A percentile compares a stretch with the other conserved stretches of the same genome.
These are phyloP conservation scores for Panulirus ornatus DNA, from an alignment of 1,140 invertebrate species.

Conservation along the genomic window DNA sequence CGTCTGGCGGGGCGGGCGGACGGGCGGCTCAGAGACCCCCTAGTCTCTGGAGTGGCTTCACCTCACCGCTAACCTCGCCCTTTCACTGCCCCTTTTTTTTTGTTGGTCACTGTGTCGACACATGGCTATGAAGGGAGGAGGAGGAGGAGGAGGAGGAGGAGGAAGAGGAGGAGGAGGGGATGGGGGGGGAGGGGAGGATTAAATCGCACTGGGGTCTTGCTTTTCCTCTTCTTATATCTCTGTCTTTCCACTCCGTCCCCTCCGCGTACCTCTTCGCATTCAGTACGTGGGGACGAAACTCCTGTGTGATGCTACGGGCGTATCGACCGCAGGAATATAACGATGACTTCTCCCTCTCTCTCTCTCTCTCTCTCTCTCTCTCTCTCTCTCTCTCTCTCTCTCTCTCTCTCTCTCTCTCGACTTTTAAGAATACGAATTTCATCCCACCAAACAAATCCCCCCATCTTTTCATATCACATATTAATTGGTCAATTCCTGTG, in stretches of 20 bases:
- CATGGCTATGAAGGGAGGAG: neutral
- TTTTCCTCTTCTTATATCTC: neutral
- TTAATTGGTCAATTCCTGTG: too few relatives aligned
- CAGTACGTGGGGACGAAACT: too few relatives aligned
- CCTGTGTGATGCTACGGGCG: too few relatives aligned
- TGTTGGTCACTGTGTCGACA: too few relatives aligned
- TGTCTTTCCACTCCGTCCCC: neutral
- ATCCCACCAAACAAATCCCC: neutral
- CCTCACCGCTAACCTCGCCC: too few relatives aligned
- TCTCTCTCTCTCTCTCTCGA: neutral
- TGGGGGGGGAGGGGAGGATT: neutral
- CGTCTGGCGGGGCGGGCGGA: too few relatives aligned
- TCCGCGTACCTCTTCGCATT: neutral
- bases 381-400: slow-evolving; percentile 2
- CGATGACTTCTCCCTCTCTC: neutral
- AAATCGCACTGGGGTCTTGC: neutral
- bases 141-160: slow-evolving; percentile 16
- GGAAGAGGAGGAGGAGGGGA: too few relatives aligned
- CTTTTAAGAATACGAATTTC: neutral
- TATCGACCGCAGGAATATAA: too few relatives aligned
- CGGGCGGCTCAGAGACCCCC: too few relatives aligned
- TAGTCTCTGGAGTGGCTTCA: too few relatives aligned
- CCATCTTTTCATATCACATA: too few relatives aligned
- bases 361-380: neutral
- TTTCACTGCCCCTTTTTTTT: too few relatives aligned